A percentile compares a stretch with the other conserved stretches of the same genome.
Conservation (phyloP, 2,888 invertebrate species). For the Aethes cnicana region DNA sequence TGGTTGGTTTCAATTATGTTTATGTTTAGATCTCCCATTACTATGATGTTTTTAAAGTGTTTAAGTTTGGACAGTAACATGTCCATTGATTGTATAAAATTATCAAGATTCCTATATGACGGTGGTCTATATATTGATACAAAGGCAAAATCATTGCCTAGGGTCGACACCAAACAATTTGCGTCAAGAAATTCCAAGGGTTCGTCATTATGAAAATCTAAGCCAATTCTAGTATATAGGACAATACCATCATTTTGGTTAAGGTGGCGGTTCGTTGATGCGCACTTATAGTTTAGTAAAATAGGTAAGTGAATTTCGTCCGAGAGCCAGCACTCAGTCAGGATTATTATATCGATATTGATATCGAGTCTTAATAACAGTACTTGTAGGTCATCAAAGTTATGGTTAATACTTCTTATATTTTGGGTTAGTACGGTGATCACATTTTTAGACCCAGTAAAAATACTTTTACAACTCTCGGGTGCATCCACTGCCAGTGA, state of each 20-base stretch:
- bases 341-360: conserved; percentile 1
- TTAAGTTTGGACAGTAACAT: not conserved
- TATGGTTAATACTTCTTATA: conserved; percentile 5
- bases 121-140: conserved; percentile 3
- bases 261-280: no score
- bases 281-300: no score
- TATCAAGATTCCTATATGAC: not conserved
- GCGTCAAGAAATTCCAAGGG: not conserved
- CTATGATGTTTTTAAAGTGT: not conserved
- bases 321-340: conserved; percentile 9
- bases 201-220: no score
- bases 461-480: not conserved
- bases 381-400: conserved; percentile 8
- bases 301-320: no score
- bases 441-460: not conserved
- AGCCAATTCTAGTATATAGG: no score
- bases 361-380: not conserved
- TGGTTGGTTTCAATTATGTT: not conserved
- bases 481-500: not conserved
- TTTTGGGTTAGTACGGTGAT: conserved; percentile 7
- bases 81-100: not conserved
- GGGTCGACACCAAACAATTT: not conserved
- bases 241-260: no score
- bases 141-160: conserved; percentile 1
- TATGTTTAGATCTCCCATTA: conserved; percentile 7